Conservation (phyloP, 2,797 vertebrate species). For the Chiroxiphia lanceolata region DNA sequence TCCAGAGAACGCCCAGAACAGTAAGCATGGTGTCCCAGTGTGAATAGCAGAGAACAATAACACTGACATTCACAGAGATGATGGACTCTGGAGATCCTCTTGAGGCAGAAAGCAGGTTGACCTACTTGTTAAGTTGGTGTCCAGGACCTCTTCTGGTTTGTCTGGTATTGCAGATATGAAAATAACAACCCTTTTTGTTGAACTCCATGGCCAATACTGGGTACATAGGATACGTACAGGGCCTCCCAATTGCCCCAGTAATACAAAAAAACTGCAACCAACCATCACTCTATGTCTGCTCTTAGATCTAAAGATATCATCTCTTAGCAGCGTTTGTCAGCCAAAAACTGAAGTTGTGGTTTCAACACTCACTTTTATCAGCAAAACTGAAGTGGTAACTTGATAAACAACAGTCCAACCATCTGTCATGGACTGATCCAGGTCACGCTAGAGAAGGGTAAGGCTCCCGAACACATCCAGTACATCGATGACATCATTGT, state of each 20-base stretch:
- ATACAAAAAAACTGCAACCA: background rate
- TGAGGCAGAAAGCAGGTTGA: background rate
- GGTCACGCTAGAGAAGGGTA: no score
- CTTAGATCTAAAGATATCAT: background rate
- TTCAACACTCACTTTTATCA: background rate
- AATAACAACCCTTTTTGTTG: background rate
- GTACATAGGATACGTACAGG: accelerated
- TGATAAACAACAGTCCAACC: no score
- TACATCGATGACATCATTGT: no score
- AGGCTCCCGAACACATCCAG: no score
- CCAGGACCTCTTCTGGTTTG: background rate
- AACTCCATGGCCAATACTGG: background rate
- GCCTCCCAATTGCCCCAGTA: background rate
- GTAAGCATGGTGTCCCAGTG: background rate
- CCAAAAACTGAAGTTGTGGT: background rate
- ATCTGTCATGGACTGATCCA: no score
- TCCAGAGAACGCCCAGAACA: background rate
- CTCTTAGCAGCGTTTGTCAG: background rate
- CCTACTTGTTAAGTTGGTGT: background rate
- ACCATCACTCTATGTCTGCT: accelerated
- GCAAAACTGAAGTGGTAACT: background rate
- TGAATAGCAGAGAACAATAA: background rate
- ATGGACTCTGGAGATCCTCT: background rate
- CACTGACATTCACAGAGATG: accelerated
- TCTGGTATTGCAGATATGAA: background rate